Percentiles rank a stretch among this genome's conserved stretches.
These are phyloP conservation scores for Neopelma chrysocephalum DNA, from an alignment of 2,797 vertebrate genomes.

Conservation along the genomic window DNA sequence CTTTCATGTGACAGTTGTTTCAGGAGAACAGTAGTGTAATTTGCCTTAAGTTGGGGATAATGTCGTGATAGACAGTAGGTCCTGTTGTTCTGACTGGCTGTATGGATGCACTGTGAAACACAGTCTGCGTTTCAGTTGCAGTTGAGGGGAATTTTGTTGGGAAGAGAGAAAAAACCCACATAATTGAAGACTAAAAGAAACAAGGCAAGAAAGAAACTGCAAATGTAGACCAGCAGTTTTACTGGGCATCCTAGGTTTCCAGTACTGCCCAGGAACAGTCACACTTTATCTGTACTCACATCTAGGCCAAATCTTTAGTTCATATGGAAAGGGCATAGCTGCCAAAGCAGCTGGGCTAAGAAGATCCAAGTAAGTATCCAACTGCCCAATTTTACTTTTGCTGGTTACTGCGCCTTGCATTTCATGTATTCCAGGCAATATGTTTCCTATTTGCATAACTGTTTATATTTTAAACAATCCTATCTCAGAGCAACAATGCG, in stretches of 20 bases:
- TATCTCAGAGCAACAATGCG: slow-evolving; percentile 73
- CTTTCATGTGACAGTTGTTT: background rate
- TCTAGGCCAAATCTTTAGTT: background rate
- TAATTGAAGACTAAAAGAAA: background rate
- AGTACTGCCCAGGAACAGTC: background rate
- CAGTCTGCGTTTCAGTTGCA: background rate
- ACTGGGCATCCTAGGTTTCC: background rate
- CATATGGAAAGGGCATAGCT: background rate
- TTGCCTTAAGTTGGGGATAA: background rate
- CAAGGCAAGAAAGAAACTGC: background rate
- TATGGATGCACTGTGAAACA: background rate
- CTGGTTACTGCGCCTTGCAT: slow-evolving; percentile 59
- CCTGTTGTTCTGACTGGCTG: background rate
- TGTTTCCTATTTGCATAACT: slow-evolving; percentile 77
- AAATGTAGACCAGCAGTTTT: background rate
- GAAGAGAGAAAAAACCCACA: background rate
- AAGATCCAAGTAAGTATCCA: background rate
- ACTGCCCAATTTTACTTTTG: slow-evolving; percentile 42
- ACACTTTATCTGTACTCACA: background rate
- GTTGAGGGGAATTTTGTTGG: background rate
- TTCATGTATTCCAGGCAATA: slow-evolving; percentile 70
- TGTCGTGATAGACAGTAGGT: background rate
- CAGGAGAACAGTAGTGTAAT: background rate
- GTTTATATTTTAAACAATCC: slow-evolving; percentile 77
- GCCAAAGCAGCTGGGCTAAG: background rate